Percentiles rank a stretch among this genome's conserved stretches.
phyloP scores from a whole-genome alignment of 2,888 invertebrate species.

The Hymenopus coronatus region DNA sequence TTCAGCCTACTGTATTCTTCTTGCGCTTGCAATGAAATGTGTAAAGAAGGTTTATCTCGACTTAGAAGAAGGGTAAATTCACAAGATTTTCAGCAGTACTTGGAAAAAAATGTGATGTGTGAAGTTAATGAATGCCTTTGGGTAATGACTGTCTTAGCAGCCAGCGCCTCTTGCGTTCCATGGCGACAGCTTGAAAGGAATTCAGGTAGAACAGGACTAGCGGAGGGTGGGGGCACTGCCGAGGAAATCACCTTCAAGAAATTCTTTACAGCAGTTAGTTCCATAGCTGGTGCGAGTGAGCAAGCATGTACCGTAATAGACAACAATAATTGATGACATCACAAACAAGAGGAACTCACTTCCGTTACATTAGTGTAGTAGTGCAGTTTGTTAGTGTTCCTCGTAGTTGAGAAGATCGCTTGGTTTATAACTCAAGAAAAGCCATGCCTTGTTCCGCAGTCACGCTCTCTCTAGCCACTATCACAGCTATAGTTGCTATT shows the following conservation, averaged over 20 bases:
- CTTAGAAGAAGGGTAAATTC: no score
- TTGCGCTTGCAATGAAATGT: no score
- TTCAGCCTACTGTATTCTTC: no score
- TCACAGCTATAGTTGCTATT: slow-evolving; percentile 92
- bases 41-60: no score
- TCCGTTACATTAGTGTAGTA: not conserved
- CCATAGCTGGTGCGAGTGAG: not conserved
- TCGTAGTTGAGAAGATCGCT: not conserved
- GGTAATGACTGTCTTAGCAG: not conserved
- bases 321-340: not conserved
- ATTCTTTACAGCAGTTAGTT: not conserved
- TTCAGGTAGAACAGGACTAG: slow-evolving; percentile 16
- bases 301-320: not conserved
- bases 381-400: not conserved
- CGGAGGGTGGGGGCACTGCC: not conserved
- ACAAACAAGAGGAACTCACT: not conserved
- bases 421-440: not conserved
- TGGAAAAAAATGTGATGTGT: no score
- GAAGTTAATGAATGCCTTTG: no score
- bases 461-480: slow-evolving; percentile 91
- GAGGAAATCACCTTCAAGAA: not conserved
- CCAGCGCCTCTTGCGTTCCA: not conserved
- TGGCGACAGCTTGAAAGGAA: not conserved
- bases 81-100: no score
- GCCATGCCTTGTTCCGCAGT: slow-evolving; percentile 90